A percentile compares a stretch with the other conserved stretches of the same genome.
phyloP scores from a whole-genome alignment of 1,140 invertebrate genomes.

The Pogonognathellus flavescens region DNA sequence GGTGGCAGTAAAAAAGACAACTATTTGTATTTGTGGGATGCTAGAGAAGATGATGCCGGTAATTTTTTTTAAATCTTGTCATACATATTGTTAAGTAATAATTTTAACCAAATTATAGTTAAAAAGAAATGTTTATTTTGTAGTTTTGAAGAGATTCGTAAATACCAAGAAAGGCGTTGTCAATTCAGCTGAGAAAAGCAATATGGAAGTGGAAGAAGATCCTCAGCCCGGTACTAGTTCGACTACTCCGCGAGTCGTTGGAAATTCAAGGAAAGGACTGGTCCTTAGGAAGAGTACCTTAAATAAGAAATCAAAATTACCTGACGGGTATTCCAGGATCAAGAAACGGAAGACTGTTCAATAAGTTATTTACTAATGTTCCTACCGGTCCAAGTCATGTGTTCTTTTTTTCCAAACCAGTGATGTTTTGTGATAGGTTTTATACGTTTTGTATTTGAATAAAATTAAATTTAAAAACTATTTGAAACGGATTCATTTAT shows the following conservation, averaged over 20 bases:
- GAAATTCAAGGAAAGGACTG: background rate
- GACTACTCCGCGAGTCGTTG: background rate
- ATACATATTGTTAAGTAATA: no score
- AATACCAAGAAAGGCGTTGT: background rate
- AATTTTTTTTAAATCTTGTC: no score
- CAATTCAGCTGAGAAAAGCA: background rate
- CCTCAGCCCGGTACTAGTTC: background rate
- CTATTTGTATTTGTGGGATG: constrained; percentile 83
- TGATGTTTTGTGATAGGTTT: no score
- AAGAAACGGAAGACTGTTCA: background rate
- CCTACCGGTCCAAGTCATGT: no score
- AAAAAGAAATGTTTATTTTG: background rate
- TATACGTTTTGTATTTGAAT: no score
- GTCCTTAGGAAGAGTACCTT: no score
- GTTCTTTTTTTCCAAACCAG: no score
- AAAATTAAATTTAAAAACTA: no score
- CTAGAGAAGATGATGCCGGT: constrained; percentile 79
- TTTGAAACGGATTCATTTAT: background rate
- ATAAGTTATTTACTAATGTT: no score
- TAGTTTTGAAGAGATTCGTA: background rate
- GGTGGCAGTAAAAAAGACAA: constrained; percentile 88
- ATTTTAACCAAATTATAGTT: no score
- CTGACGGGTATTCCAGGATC: background rate
- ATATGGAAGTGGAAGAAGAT: background rate
- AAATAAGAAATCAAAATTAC: background rate